Evolutionary conservation across 2,888 invertebrate genomes (phyloP).

Genomic region (Slavum lentiscoides): DNA sequence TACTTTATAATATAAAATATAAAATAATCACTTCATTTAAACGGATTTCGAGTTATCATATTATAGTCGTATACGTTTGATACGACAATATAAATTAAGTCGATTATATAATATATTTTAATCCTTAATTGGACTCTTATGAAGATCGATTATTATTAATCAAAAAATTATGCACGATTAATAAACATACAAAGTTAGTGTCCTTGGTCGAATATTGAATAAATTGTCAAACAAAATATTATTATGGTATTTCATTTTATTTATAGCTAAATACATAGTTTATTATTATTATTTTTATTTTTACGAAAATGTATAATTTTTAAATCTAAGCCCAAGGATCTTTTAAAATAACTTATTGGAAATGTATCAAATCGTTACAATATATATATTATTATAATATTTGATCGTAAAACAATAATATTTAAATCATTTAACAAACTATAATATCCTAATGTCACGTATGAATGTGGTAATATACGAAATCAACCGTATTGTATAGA

Average conservation of each 20-base stretch:
- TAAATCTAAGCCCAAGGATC: slow-evolving; percentile 10
- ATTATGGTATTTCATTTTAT: slow-evolving; percentile 18
- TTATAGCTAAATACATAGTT: background rate
- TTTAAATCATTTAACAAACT: slow-evolving; percentile 1
- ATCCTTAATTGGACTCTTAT: too few species aligned
- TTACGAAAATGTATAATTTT: slow-evolving; percentile 12
- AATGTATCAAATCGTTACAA: background rate
- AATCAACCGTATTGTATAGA: too few species aligned
- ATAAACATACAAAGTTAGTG: background rate
- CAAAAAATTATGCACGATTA: background rate
- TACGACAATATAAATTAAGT: too few species aligned
- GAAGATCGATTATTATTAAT: too few species aligned
- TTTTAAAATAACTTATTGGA: slow-evolving; percentile 3
- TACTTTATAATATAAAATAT: too few species aligned
- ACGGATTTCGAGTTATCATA: too few species aligned
- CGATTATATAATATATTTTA: too few species aligned
- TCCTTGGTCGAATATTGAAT: slow-evolving; percentile 24
- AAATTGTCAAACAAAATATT: slow-evolving; percentile 4
- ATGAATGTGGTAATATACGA: too few species aligned
- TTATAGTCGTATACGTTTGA: too few species aligned
- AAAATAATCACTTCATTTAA: too few species aligned
- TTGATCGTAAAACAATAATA: background rate
- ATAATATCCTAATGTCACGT: slow-evolving; percentile 18
- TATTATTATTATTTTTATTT: background rate
- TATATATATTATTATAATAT: background rate